phyloP scores from a whole-genome alignment of 2,888 invertebrate species.

The Hetaerina titia region DNA sequence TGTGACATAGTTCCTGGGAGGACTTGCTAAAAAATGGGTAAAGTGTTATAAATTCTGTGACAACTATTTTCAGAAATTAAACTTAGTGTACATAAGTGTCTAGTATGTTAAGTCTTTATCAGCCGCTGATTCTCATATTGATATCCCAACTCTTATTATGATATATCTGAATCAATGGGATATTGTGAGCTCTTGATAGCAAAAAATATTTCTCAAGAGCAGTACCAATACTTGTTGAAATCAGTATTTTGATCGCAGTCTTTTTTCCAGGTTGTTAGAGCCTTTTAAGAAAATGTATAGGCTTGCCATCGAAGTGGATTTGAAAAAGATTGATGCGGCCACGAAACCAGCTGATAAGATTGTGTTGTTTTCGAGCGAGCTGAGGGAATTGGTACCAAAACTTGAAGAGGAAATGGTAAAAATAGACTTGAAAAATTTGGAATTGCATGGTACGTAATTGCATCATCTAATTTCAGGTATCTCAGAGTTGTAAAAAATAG shows the following conservation, averaged over 20 bases:
- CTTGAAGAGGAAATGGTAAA: slow-evolving; percentile 49
- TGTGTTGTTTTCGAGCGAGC: background rate
- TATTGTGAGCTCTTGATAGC: no score
- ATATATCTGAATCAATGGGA: no score
- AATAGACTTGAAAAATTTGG: background rate
- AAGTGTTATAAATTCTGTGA: no score
- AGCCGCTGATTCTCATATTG: no score
- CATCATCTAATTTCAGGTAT: background rate
- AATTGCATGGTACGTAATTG: background rate
- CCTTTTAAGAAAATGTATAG: slow-evolving; percentile 52
- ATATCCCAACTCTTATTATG: no score
- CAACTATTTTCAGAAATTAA: no score
- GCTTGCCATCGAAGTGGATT: slow-evolving; percentile 28
- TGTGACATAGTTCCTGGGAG: no score
- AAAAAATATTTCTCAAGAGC: no score
- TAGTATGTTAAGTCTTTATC: no score
- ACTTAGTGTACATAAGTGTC: no score
- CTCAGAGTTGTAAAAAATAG: background rate
- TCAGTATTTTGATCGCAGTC: background rate
- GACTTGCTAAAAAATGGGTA: no score
- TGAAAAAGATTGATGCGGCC: background rate
- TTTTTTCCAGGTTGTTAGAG: background rate
- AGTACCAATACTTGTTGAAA: no score
- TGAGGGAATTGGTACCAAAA: background rate
- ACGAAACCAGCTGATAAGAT: background rate